phyloP scores from a whole-genome alignment of 2,113 vertebrate genomes.

The Clarias macrocephalus region DNA sequence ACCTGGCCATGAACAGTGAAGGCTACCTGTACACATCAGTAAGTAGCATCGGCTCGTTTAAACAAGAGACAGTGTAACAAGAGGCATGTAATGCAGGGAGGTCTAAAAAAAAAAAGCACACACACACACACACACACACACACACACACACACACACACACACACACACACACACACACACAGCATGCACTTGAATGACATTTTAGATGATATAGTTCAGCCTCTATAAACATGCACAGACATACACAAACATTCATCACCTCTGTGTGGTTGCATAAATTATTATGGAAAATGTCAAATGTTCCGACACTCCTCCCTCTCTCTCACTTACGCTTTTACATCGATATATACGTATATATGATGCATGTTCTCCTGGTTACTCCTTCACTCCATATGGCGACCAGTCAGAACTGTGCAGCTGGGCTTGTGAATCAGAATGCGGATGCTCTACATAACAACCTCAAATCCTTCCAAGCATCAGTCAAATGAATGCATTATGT shows the following conservation, averaged over 20 bases:
- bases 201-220: background rate
- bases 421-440: slow-evolving; percentile 26
- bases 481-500: background rate
- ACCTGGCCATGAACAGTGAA: slow-evolving; percentile 98
- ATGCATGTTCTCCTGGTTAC: slow-evolving; percentile 14
- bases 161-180: too few species aligned
- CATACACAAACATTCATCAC: background rate
- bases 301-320: background rate
- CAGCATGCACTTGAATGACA: background rate
- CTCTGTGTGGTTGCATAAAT: background rate
- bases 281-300: background rate
- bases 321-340: slow-evolving; percentile 6
- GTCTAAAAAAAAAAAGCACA: background rate
- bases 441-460: slow-evolving; percentile 32
- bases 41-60: slow-evolving; percentile 65
- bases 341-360: background rate
- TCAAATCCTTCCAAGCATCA: background rate
- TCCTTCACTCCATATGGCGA: slow-evolving; percentile 42
- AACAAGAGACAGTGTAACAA: background rate
- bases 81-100: background rate
- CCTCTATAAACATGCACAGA: background rate
- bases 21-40: slow-evolving; percentile 97
- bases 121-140: too few species aligned
- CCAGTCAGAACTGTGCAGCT: slow-evolving; percentile 42
- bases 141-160: background rate